Conservation (phyloP, 2,113 vertebrate species). For the Synchiropus splendidus region DNA sequence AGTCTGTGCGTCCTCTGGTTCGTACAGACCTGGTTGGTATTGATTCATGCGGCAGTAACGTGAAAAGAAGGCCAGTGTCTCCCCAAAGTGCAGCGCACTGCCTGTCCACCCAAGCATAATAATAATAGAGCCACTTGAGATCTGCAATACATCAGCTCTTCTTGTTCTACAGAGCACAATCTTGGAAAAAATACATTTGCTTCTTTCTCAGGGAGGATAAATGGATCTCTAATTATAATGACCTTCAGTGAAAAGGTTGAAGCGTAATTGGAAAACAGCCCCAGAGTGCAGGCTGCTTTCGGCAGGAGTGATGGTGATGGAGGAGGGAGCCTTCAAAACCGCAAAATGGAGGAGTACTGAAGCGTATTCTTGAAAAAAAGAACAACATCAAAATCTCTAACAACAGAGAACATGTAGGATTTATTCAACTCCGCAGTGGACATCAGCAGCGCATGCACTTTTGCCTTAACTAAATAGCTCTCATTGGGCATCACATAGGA, state of each 20-base stretch:
- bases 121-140: conserved; percentile 80
- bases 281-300: conserved; percentile 52
- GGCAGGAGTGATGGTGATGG: conserved; percentile 37
- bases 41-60: conserved; percentile 58
- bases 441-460: too few species aligned
- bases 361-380: too few species aligned
- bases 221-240: conserved; percentile 65
- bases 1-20: too few species aligned
- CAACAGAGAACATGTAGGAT: too few species aligned
- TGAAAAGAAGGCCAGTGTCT: conserved; percentile 61
- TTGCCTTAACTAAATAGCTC: too few species aligned
- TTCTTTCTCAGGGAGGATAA: conserved; percentile 73
- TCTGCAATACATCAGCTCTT: conserved; percentile 39
- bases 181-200: conserved; percentile 69
- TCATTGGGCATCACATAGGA: too few species aligned
- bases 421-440: too few species aligned
- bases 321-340: conserved; percentile 1
- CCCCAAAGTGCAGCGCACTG: conserved; percentile 55
- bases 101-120: conserved; percentile 67
- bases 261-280: conserved; percentile 64
- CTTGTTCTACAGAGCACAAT: conserved; percentile 64
- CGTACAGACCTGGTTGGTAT: conserved; percentile 35
- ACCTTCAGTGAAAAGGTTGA: conserved; percentile 63
- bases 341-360: too few species aligned
- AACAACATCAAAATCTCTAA: too few species aligned